Base-by-base conservation (phyloP, 2,888 invertebrate species). In the Sinodicranocentrus sp. region DNA sequence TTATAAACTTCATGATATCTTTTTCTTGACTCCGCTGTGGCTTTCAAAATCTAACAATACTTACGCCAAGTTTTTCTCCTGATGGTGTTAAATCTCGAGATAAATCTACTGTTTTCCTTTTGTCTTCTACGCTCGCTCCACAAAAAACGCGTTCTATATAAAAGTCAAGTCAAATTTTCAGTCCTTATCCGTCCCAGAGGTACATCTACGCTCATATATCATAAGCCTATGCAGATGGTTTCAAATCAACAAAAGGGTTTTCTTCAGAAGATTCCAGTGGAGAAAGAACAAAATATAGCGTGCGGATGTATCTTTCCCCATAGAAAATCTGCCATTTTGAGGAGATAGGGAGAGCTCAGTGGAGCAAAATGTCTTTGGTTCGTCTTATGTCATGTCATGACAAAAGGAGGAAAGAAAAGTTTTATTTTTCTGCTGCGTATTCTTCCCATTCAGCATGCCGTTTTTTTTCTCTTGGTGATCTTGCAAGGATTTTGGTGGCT, bases 401-500 rank as follows among this genome's bases (percentile, higher is more conserved):
- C 72, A 63, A 54, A 48, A 44, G 21, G 68, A 68, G 68, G 63
- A 68, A 63, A 52, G 71, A 70, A 57, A 61, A 59, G 48, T 48
- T 48, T 54, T 67, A 23, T 59, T 43, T 83, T 13, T 48, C n/a
- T 25, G 8, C 59, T 39, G 21, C 61, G n/a, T 33, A 21, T 28
- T 48, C 48, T 61, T 61, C 28, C 28, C 61, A 61, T 61, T 17
- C n/a, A 23, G 75, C 61, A 75, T 75, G 75, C 65, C 48, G 48
- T 59, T 43, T 48, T 8, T 8, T 8, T 15, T 59, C 25, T 52
- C 70, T 5, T 43, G 28, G 61, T 73, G 72, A 75, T 75, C 75
- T 65, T 52, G 57, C 44, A 63, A 75, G 75, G 75, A 75, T 75
- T 75, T 75, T 28, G 67, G 39, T 57, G 68, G 65, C 54, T 73